Conservation (phyloP, 2,113 vertebrate species). For the Crocuta crocuta region DNA sequence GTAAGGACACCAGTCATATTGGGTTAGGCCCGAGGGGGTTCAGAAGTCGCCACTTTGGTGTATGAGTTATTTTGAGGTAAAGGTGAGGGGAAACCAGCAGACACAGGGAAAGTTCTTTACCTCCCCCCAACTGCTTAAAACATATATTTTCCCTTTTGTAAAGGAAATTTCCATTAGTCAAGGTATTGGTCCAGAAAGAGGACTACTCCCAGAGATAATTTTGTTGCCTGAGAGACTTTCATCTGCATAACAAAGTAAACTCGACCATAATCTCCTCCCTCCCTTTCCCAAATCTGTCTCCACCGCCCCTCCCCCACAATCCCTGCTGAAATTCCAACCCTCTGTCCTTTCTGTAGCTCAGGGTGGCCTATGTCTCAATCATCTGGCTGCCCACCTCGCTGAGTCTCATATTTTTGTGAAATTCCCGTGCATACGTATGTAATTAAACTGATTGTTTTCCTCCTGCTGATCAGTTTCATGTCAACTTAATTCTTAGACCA, state of each 20-base stretch:
- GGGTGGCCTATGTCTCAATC: not conserved
- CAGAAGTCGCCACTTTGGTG: not conserved
- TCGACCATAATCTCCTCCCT: not conserved
- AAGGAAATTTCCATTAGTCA: not conserved
- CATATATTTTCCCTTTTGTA: not conserved
- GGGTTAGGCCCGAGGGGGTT: not conserved
- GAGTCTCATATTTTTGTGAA: not conserved
- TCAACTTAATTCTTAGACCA: not conserved
- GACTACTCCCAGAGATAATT: not conserved
- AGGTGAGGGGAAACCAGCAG: not conserved
- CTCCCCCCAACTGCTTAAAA: not conserved
- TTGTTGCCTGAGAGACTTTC: not conserved
- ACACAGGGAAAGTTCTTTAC: not conserved
- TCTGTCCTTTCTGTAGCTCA: not conserved
- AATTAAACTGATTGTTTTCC: not conserved
- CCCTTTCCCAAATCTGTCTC: no score
- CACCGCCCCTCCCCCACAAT: no score
- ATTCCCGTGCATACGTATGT: rapidly evolving
- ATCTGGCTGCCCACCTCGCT: not conserved
- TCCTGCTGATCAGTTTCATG: not conserved
- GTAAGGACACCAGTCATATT: not conserved
- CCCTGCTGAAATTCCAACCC: not conserved
- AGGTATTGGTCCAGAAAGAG: not conserved
- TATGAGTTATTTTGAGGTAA: not conserved
- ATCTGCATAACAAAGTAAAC: not conserved